Evolutionary conservation across 2,113 vertebrate species (phyloP), one percentile per base, ranked within the genome.

Genomic region (Esox niger): DNA sequence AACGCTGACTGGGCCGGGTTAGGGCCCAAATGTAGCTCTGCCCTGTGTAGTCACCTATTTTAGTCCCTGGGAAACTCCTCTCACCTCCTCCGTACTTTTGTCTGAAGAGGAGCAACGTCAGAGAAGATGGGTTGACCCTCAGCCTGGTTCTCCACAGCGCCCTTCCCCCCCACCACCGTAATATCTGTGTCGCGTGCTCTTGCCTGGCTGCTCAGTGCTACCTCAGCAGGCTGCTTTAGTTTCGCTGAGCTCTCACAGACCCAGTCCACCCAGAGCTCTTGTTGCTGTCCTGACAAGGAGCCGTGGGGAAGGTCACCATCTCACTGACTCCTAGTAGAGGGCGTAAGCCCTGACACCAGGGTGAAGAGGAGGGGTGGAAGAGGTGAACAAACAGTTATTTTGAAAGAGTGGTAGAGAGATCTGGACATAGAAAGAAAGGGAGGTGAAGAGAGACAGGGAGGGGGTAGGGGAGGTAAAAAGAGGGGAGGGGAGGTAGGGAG

Each of bases 171-270:
- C 26, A n/a, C 8, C 61, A 62, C 6, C 25, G 4, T 15, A 5
- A 17, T 52, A 4, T 52, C 17, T 52, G 11, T 52, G 3, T 52
- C n/a, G 49, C n/a, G 21, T 56, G 21, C 54, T 5, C 17, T 58
- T 8, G 15, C 27, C 57, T 32, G 55, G 55, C 13, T 30, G 57
- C 6, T 10, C 27, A 32, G 76, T 82, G 84, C 82, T 87, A 83
- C 78, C 84, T 88, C 84, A 81, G 85, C 85, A 86, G 69, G 68
- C 79, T 82, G 81, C 73, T 75, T 80, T 78, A 43, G 4, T 10
- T 43, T 75, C 83, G 82, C 85, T 80, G 83, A 87, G 85, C 79
- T 83, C 76, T 87, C 82, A 77, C 57, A 70, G 66, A 71, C 54
- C 32, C 73, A 78, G 77, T 70, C 72, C 49, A 31, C 64, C 57